Conservation (phyloP, 2,113 vertebrate genomes). For the Hassar affinis region DNA sequence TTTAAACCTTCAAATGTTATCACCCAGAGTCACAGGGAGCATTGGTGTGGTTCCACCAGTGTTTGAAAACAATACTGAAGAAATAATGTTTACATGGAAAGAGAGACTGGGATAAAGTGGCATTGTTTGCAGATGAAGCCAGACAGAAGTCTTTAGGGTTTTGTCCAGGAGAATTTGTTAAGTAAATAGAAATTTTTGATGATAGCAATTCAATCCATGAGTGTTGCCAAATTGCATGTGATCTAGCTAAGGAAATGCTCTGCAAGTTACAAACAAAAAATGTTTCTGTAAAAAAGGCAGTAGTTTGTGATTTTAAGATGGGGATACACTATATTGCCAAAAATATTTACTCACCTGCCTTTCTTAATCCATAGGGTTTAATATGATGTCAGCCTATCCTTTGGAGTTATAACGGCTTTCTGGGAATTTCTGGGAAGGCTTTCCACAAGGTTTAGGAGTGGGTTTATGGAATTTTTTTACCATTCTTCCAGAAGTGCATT, state of each 20-base stretch:
- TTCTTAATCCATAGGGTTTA: too few relatives aligned
- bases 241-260: background rate
- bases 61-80: background rate
- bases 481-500: too few relatives aligned
- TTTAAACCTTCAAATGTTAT: background rate
- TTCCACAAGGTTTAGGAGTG: too few relatives aligned
- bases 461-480: too few relatives aligned
- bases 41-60: background rate
- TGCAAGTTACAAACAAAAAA: background rate
- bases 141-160: background rate
- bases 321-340: too few relatives aligned
- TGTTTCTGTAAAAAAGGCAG: background rate
- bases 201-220: background rate
- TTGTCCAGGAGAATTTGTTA: background rate
- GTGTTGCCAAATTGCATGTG: background rate
- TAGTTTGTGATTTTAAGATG: background rate
- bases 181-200: background rate
- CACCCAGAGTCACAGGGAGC: background rate
- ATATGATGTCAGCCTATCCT: too few relatives aligned
- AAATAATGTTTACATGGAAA: background rate
- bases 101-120: background rate
- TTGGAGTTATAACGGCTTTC: too few relatives aligned
- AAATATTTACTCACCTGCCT: too few relatives aligned
- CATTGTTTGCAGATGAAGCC: background rate
- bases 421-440: too few relatives aligned